These are phyloP conservation scores for Illadopsis cleaveri DNA, from an alignment of 2,113 vertebrate species.

Conservation along the genomic window DNA sequence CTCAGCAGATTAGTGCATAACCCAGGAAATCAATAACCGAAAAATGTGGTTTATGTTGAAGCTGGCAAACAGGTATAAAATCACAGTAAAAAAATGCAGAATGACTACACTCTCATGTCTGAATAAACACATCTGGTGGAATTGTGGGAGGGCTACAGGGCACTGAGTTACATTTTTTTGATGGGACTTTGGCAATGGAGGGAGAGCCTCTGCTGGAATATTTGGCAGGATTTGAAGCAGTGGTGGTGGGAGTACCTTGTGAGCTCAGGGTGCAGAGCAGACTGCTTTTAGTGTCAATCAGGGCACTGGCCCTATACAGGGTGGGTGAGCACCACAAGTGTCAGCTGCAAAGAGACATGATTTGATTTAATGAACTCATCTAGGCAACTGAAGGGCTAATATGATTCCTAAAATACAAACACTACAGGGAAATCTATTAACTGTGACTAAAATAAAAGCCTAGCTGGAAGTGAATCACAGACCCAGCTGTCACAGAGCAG, in stretches of 20 bases:
- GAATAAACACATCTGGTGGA: neutral
- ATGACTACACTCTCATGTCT: neutral
- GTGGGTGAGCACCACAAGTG: neutral
- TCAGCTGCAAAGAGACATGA: neutral
- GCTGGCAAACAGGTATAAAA: neutral
- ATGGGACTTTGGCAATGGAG: neutral
- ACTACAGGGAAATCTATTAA: neutral
- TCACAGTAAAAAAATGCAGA: neutral
- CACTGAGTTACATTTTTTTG: neutral
- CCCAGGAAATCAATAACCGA: slow-evolving; percentile 8
- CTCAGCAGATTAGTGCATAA: neutral
- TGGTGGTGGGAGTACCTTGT: neutral
- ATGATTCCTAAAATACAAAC: neutral
- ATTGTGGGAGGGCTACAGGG: neutral
- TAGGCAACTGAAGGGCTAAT: neutral
- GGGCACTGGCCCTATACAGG: neutral
- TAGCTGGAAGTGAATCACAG: neutral
- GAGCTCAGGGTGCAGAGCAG: neutral
- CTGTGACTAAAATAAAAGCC: neutral
- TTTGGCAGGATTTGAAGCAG: neutral
- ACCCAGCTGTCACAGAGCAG: neutral
- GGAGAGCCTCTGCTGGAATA: neutral
- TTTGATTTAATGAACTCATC: neutral
- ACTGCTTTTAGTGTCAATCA: neutral
- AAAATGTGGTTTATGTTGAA: neutral